Conservation (phyloP, 2,797 vertebrate species). For the Sylvia borin region DNA sequence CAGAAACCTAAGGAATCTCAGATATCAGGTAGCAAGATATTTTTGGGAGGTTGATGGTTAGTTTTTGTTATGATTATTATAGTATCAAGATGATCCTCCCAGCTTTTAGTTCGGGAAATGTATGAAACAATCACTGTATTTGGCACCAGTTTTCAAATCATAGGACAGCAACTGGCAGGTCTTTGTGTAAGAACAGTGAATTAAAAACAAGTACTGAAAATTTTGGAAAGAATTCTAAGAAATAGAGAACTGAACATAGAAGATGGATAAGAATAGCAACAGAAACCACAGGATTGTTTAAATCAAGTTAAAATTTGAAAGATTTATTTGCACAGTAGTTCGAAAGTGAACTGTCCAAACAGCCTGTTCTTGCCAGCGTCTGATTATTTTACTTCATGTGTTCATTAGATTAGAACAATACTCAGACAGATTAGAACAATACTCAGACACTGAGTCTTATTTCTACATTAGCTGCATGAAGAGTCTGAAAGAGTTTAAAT, state of each 20-base stretch:
- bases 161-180: background rate
- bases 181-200: background rate
- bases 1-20: background rate
- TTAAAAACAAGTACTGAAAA: background rate
- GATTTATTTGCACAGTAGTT: background rate
- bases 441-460: background rate
- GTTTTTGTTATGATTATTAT: background rate
- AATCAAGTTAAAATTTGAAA: background rate
- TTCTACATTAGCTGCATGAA: background rate
- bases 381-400: background rate
- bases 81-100: background rate
- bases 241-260: background rate
- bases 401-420: background rate
- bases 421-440: background rate
- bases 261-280: background rate
- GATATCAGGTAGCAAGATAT: background rate
- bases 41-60: background rate
- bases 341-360: background rate
- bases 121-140: background rate
- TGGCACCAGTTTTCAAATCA: conserved; percentile 9
- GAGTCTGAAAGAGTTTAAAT: background rate
- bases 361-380: background rate
- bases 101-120: background rate
- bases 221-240: background rate
- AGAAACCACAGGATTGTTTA: background rate